Base-by-base conservation (phyloP, 2,888 invertebrate genomes). In the Nemotelus pantherinus region DNA sequence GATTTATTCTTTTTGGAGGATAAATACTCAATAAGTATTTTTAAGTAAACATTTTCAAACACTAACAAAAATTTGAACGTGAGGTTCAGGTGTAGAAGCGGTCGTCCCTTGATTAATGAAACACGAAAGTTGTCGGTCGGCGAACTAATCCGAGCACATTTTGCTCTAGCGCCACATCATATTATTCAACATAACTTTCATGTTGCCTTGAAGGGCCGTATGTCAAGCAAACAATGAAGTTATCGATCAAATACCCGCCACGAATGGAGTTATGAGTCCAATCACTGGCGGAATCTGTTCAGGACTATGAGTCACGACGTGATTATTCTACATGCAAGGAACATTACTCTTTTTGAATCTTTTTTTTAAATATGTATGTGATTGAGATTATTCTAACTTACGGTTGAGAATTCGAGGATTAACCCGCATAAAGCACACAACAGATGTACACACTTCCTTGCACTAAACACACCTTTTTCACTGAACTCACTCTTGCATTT, bases 241-340 rank as follows among this genome's bases (percentile, higher is more conserved):
- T 72, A 72, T 72, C 71, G 71, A 72, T 72, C 71, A 72, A 72
- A 72, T 72, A 72, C 71, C 57, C 57, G 71, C 57, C 71, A 48
- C 67, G 25, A 5, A 48, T n/a, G 43, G 43, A 58, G 57, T 58
- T 45, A 57, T 57, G 44, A 41, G 58, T 25, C 71, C 58, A 72
- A 72, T 72, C 71, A 72, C 48, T 58, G 25, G 43, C 57, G 58
- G 71, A 44, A 72, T 72, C 57, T 57, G 44, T 57, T 57, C 43
- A 43, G 57, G 47, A 45, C 45, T 39, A 44, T 72, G 71, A 58
- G 71, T 72, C 57, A 57, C 45, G 9, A 47, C 39, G 7, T 50
- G 48, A 48, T 39, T 48, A 50, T 44, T 47, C 39, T 67, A 4
- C 10, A 47, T 44, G 10, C 47, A 43, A 9, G 3, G 39, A 39